These are phyloP conservation scores for Hemicentrotus pulcherrimus DNA, from an alignment of 35 echinoderm and acorn worm genomes.

Conservation along the genomic window DNA sequence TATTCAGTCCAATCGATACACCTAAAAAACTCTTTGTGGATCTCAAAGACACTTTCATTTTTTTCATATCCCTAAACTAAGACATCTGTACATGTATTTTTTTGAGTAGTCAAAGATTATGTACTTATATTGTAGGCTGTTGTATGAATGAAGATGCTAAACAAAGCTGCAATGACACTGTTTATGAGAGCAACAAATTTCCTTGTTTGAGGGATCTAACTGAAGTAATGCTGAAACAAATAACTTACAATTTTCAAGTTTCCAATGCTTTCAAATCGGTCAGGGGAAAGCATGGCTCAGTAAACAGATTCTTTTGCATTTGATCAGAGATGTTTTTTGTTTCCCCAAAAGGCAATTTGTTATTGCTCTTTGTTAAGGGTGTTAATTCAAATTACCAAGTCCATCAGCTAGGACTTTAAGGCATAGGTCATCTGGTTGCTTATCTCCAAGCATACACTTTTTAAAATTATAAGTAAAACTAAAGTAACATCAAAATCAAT, in stretches of 20 bases:
- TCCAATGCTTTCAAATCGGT: too few species aligned
- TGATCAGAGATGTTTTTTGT: not conserved
- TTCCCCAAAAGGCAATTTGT: not conserved
- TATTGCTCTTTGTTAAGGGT: not conserved
- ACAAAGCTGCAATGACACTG: not conserved
- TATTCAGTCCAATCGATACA: too few species aligned
- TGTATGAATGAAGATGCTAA: not conserved
- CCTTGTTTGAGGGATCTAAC: not conserved
- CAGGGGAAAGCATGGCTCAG: not conserved
- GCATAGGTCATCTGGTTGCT: not conserved
- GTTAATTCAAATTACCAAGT: not conserved
- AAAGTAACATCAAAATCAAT: not conserved
- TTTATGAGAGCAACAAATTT: not conserved
- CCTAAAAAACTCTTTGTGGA: too few species aligned
- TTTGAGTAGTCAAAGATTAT: too few species aligned
- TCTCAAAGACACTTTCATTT: too few species aligned
- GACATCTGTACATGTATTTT: not conserved
- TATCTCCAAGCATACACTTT: not conserved
- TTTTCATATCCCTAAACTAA: not conserved
- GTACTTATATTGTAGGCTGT: too few species aligned
- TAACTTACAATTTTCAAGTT: not conserved
- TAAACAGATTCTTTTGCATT: not conserved
- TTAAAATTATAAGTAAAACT: not conserved
- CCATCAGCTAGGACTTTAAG: not conserved
- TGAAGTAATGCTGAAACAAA: not conserved